Evolutionary conservation across 2,113 vertebrate species (phyloP).

Genomic region (Solea senegalensis): DNA sequence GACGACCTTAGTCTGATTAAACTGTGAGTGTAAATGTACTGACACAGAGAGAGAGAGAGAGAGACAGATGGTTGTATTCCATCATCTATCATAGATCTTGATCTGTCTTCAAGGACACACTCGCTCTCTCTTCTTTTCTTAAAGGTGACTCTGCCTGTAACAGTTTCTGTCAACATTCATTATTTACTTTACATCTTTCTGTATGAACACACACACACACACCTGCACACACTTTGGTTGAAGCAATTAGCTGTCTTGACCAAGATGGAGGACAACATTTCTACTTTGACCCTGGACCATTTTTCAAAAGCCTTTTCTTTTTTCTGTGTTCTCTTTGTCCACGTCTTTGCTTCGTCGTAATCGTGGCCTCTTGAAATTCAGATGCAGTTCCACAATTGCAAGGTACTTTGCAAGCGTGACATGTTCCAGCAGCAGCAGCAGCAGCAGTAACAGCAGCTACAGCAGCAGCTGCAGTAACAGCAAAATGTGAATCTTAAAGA

Average conservation of each 20-base stretch:
- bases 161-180: slow-evolving; percentile 64
- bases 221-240: slow-evolving; percentile 30
- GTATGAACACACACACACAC: slow-evolving; percentile 19
- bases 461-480: too few relatives aligned
- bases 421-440: slow-evolving; percentile 44
- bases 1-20: too few relatives aligned
- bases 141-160: slow-evolving; percentile 65
- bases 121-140: slow-evolving; percentile 47
- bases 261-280: slow-evolving; percentile 41
- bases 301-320: not conserved
- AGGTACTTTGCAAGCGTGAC: slow-evolving; percentile 65
- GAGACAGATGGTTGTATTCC: slow-evolving; percentile 67
- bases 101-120: slow-evolving; percentile 75
- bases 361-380: slow-evolving; percentile 40
- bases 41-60: slow-evolving; percentile 1
- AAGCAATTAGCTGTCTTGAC: slow-evolving; percentile 58
- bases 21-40: too few relatives aligned
- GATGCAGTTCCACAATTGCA: slow-evolving; percentile 62
- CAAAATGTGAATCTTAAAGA: too few relatives aligned
- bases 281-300: slow-evolving; percentile 25
- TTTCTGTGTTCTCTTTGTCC: not conserved
- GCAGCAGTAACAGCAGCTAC: too few relatives aligned
- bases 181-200: slow-evolving; percentile 61
- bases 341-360: not conserved
- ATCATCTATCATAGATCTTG: slow-evolving; percentile 73